These are phyloP conservation scores for Poecilia wingei DNA, from an alignment of 2,797 vertebrate genomes.

Conservation along the genomic window DNA sequence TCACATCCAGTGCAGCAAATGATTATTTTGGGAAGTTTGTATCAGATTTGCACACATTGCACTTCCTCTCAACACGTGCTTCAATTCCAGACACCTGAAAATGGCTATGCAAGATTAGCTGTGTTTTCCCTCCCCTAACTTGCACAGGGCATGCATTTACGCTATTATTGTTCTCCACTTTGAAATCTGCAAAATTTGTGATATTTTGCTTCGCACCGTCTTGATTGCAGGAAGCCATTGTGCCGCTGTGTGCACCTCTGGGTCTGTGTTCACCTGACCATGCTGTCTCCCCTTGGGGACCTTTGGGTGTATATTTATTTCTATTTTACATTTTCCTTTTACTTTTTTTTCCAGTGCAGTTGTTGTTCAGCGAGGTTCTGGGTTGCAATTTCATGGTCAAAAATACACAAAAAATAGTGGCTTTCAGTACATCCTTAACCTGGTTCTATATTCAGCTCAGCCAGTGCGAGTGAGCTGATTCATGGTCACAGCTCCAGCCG, in stretches of 20 bases:
- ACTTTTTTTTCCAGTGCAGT: background rate
- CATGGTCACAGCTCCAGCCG: background rate
- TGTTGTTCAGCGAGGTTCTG: background rate
- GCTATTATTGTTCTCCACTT: background rate
- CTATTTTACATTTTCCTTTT: background rate
- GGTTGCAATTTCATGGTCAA: background rate
- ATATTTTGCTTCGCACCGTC: background rate
- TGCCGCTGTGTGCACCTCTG: background rate
- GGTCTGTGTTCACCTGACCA: background rate
- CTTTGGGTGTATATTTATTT: background rate
- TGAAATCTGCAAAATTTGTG: background rate
- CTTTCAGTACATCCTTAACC: background rate
- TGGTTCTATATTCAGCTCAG: background rate
- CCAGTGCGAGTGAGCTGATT: background rate
- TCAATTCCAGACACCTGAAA: background rate
- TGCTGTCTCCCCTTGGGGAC: background rate
- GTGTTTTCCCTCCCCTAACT: background rate
- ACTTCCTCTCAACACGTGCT: background rate
- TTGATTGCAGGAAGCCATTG: background rate
- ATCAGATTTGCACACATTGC: background rate
- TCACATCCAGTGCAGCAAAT: background rate
- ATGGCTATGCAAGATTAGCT: background rate
- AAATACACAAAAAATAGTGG: background rate
- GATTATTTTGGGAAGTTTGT: background rate
- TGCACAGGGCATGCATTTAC: background rate